Evolutionary conservation across 2,797 vertebrate genomes (phyloP).

Genomic region (Anolis apletophallus): DNA sequence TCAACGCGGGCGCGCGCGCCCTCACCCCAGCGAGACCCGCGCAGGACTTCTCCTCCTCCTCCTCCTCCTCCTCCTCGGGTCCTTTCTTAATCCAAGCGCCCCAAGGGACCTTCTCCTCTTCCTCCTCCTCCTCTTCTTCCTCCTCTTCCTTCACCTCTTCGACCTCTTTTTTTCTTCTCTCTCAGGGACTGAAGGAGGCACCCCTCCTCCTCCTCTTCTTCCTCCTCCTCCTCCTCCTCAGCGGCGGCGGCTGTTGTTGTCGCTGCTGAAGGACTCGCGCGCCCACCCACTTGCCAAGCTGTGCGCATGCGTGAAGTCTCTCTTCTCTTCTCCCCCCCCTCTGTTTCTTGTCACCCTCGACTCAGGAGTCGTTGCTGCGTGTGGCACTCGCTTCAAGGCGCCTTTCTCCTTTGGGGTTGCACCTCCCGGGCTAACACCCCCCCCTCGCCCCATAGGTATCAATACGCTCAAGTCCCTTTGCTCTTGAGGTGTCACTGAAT

Average conservation of each 20-base stretch:
- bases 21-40: background rate
- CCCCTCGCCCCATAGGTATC: too few relatives aligned
- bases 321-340: background rate
- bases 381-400: background rate
- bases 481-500: too few relatives aligned
- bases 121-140: background rate
- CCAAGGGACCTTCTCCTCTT: slow-evolving; percentile 19
- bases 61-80: slow-evolving; percentile 31
- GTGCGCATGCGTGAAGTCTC: background rate
- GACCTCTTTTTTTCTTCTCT: background rate
- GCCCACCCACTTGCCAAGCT: slow-evolving; percentile 4
- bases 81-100: slow-evolving; percentile 37
- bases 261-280: slow-evolving; percentile 33
- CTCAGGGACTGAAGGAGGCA: background rate
- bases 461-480: too few relatives aligned
- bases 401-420: too few relatives aligned
- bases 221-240: background rate
- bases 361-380: background rate
- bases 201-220: background rate
- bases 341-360: background rate
- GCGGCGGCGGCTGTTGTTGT: background rate
- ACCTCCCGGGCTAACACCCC: too few relatives aligned
- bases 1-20: background rate
- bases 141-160: slow-evolving; percentile 10
- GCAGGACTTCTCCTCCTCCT: slow-evolving; percentile 38